Base-by-base conservation (phyloP, 2,113 vertebrate species). In the Gnathonemus longibarbis region DNA sequence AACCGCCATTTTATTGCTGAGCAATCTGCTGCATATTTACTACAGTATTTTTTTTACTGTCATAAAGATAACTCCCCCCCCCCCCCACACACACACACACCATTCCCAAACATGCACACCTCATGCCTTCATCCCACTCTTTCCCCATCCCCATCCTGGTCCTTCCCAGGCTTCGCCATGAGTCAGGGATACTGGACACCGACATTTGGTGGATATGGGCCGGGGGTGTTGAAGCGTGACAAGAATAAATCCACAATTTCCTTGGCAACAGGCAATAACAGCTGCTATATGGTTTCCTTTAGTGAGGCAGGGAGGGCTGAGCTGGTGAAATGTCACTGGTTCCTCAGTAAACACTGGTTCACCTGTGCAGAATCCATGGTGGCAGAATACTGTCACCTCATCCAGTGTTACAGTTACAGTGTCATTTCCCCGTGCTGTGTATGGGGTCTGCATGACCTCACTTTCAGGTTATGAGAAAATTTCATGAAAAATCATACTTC, bases 221-320 rank as follows among this genome's bases (percentile, higher is more conserved):
- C 83, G 83, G 83, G 77, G 83, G 83, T 48, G 45, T 84, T 84
- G 83, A 48, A 84, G 83, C 45, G 83, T 84, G 83, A 84, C 83
- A 46, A 48, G 83, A 84, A 84, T 84, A 84, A 84, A 84, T 84
- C 83, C 83, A 87, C 85, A 52, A 84, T 87, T 87, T 87, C 27
- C 85, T 48, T 50, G 85, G 49, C 85, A 52, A 87, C n/a, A 39
- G 31, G n/a, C 46, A 31, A 11, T 48, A 52, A 35, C 85, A 87
- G 83, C 45, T 52, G 49, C 85, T 87, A 53, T 53, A 87, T 53
- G 7, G 49, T 53, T 39, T 87, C 11, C 50, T 52, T 87, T 35
- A 87, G 50, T 19, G 50, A 53, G 85, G 49, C 85, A 56, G 50
- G 6, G 50, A 21, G 31, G 27, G 35, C 49, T 7, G 85, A 53